phyloP scores from a whole-genome alignment of 2,888 invertebrate genomes.

The Hirtodrosophila confusa region DNA sequence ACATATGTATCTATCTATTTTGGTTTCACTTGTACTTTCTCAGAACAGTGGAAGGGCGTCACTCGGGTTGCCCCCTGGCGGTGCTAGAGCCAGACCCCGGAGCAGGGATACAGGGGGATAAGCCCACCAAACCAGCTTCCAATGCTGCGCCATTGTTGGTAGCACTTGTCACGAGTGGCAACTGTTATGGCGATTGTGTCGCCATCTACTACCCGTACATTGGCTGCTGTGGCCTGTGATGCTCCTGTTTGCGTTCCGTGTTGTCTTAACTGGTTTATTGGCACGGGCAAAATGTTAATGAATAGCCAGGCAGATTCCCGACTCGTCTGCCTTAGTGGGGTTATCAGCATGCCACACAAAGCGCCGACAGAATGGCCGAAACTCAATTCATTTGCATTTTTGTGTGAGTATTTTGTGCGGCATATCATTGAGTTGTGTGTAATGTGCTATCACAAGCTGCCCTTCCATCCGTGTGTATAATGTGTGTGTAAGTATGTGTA shows the following conservation, averaged over 20 bases:
- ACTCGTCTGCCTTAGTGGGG: neutral
- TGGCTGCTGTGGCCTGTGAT: constrained; percentile 4
- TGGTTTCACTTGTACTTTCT: no score
- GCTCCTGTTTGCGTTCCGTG: constrained; percentile 4
- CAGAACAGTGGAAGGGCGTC: no score
- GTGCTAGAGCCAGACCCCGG: no score
- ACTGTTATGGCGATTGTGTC: constrained; percentile 33
- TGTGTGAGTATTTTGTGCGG: constrained; percentile 2
- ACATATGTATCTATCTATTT: no score
- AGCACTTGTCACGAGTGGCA: constrained; percentile 34
- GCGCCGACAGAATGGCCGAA: constrained; percentile 15
- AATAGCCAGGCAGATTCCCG: constrained; percentile 18
- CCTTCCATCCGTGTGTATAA: no score
- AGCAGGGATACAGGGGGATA: no score
- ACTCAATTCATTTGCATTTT: constrained; percentile 34
- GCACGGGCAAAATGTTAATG: constrained; percentile 40
- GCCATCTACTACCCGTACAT: constrained; percentile 12
- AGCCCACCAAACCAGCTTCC: no score
- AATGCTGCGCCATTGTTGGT: neutral
- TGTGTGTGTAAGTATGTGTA: no score
- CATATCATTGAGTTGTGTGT: neutral
- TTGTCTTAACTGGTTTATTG: constrained; percentile 31
- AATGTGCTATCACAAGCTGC: no score
- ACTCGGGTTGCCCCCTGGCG: no score
- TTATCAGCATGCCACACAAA: constrained; percentile 21